Evolutionary conservation across 1,140 invertebrate genomes (phyloP).

Genomic region (Lethrus apterus): DNA sequence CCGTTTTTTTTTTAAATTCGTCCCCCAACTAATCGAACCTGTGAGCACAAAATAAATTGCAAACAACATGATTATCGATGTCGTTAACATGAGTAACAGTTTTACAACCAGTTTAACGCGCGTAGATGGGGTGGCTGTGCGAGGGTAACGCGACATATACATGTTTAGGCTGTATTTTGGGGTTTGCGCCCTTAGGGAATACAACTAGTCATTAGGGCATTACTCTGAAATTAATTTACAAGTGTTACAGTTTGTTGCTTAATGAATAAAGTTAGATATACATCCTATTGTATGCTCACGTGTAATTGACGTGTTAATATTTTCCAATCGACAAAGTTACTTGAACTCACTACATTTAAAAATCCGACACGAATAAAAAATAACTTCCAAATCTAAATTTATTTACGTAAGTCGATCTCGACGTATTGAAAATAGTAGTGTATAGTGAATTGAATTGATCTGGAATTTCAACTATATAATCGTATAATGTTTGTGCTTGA

Average conservation of each 20-base stretch:
- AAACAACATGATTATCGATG: slow-evolving; percentile 15
- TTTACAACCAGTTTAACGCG: slow-evolving; percentile 16
- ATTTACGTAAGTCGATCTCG: no score
- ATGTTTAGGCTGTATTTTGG: slow-evolving; percentile 18
- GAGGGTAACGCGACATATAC: slow-evolving; percentile 12
- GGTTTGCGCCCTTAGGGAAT: slow-evolving; percentile 25
- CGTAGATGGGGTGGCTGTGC: slow-evolving; percentile 8
- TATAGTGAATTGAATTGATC: no score
- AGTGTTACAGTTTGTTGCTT: slow-evolving; percentile 37
- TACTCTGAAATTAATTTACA: slow-evolving; percentile 41
- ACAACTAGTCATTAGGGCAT: slow-evolving; percentile 40
- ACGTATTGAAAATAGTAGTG: no score
- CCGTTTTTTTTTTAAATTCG: no score
- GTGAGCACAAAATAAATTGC: slow-evolving; percentile 12
- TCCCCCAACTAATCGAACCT: no score
- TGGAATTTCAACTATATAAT: no score
- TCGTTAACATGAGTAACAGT: slow-evolving; percentile 16
- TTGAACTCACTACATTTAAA: no score
- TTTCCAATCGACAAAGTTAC: no score
- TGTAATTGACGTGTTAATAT: no score
- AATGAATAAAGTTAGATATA: slow-evolving; percentile 33
- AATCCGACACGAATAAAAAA: no score
- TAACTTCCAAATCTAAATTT: no score
- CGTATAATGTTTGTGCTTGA: slow-evolving; percentile 14
- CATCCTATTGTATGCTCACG: no score